These are phyloP conservation scores for Melanostoma mellinum DNA, from an alignment of 2,888 invertebrate genomes.

Conservation along the genomic window DNA sequence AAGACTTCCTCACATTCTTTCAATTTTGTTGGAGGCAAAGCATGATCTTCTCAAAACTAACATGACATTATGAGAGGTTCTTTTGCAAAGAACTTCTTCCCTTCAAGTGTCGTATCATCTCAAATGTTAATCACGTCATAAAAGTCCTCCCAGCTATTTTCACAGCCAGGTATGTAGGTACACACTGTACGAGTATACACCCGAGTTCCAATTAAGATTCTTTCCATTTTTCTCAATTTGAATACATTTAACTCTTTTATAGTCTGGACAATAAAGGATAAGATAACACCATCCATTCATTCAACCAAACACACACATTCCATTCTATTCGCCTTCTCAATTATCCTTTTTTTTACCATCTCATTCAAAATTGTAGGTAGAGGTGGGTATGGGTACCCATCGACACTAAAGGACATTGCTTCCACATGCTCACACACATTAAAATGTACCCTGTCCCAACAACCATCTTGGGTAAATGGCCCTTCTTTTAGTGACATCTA, in stretches of 20 bases:
- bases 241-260: slow-evolving; percentile 45
- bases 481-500: slow-evolving; percentile 42
- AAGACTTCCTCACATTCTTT: too few relatives aligned
- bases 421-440: slow-evolving; percentile 37
- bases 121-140: slow-evolving; percentile 15
- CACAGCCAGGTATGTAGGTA: not conserved
- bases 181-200: not conserved
- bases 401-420: slow-evolving; percentile 50
- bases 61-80: too few relatives aligned
- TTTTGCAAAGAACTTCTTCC: too few relatives aligned
- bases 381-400: slow-evolving; percentile 12
- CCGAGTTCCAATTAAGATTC: slow-evolving; percentile 30
- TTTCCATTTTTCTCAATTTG: slow-evolving; percentile 37
- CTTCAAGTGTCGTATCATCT: too few relatives aligned
- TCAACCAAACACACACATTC: slow-evolving; percentile 43
- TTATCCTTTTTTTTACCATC: slow-evolving; percentile 22
- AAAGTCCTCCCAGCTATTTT: slow-evolving; percentile 20
- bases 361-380: not conserved
- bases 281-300: slow-evolving; percentile 33
- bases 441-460: slow-evolving; percentile 40
- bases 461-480: slow-evolving; percentile 54
- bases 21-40: too few relatives aligned
- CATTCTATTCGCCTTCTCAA: slow-evolving; percentile 29
- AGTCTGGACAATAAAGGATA: slow-evolving; percentile 48
- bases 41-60: too few relatives aligned